Percentiles rank a stretch among this genome's conserved stretches.
Evolutionary conservation across 2,888 invertebrate genomes (phyloP).

Genomic region (Nysson spinosus): DNA sequence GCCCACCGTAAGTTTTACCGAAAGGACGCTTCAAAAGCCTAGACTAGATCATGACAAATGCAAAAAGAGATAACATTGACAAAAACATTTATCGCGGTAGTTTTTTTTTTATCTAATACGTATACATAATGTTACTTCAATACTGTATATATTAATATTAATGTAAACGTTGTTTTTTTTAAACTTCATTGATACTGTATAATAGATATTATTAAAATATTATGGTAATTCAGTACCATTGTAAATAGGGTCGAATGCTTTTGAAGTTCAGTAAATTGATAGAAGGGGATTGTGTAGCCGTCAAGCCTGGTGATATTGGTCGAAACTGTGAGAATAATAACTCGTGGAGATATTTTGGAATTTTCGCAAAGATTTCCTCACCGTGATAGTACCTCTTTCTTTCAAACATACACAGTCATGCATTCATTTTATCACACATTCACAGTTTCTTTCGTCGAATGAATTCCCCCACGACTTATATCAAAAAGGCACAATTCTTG

Average conservation of each 20-base stretch:
- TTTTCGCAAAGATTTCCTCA: slow-evolving; percentile 9
- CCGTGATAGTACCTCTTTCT: neutral
- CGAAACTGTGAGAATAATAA: neutral
- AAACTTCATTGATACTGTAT: too few species aligned
- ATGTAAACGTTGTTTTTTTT: neutral
- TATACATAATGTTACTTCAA: neutral
- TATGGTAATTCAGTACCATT: too few species aligned
- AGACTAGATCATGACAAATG: slow-evolving; percentile 52
- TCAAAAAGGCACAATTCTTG: neutral
- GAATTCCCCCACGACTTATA: neutral
- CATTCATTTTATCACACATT: neutral
- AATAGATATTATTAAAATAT: too few species aligned
- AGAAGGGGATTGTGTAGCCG: neutral
- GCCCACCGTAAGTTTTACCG: slow-evolving; percentile 22
- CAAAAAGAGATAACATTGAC: slow-evolving; percentile 28
- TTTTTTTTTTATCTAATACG: too few species aligned
- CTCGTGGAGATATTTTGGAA: neutral
- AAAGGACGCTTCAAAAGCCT: slow-evolving; percentile 17
- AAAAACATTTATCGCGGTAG: slow-evolving; percentile 9
- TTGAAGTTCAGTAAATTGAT: neutral
- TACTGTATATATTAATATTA: neutral
- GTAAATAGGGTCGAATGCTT: too few species aligned
- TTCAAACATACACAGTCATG: neutral
- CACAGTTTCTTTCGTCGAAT: neutral
- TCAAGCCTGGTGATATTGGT: slow-evolving; percentile 1